These are phyloP conservation scores for Diarsia mendica DNA, from an alignment of 2,888 invertebrate genomes.

Conservation along the genomic window DNA sequence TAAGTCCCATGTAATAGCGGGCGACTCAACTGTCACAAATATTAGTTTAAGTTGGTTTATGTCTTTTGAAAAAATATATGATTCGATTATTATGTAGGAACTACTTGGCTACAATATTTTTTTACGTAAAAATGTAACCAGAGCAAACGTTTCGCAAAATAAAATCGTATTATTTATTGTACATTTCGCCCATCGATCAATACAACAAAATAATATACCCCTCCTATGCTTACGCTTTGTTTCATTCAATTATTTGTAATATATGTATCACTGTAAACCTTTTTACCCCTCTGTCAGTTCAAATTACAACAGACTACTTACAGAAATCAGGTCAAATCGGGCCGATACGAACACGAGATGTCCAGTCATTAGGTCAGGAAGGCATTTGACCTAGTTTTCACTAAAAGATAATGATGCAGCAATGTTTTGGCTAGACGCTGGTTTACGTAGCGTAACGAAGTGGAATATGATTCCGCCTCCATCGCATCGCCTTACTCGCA, in stretches of 20 bases:
- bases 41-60: too few species aligned
- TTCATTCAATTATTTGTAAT: background rate
- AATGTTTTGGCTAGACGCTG: slow-evolving; percentile 21
- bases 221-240: background rate
- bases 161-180: background rate
- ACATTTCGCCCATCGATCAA: background rate
- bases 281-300: background rate
- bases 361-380: background rate
- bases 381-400: slow-evolving; percentile 18
- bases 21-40: too few species aligned
- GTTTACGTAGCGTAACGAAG: slow-evolving; percentile 51
- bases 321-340: background rate
- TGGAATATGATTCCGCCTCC: slow-evolving; percentile 40
- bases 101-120: background rate
- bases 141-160: background rate
- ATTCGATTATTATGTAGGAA: background rate
- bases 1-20: too few species aligned
- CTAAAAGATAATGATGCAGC: slow-evolving; percentile 10
- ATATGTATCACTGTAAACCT: background rate
- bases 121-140: background rate
- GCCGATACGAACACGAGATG: background rate
- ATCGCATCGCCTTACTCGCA: slow-evolving; percentile 46
- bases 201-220: background rate
- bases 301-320: background rate
- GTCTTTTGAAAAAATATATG: too few species aligned